These are phyloP conservation scores for Coilia nasus DNA, from an alignment of 2,797 vertebrate species.

Conservation along the genomic window DNA sequence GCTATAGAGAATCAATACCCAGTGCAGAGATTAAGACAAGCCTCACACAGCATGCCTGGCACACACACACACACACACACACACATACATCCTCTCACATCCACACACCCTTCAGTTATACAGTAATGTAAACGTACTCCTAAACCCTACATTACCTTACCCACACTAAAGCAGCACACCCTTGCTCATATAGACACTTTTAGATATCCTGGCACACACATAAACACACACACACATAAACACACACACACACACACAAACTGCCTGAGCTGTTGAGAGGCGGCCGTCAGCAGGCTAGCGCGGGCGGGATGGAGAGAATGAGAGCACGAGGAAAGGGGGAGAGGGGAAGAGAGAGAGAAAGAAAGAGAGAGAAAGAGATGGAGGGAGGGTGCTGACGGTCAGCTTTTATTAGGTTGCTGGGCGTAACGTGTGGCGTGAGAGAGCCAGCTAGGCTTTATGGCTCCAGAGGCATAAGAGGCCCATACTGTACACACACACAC, in stretches of 20 bases:
- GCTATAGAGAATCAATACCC: constrained; percentile 13
- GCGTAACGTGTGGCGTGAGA: constrained; percentile 33
- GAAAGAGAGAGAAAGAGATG: background rate
- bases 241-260: constrained; percentile 19
- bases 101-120: background rate
- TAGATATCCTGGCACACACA: background rate
- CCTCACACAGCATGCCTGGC: constrained; percentile 14
- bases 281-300: constrained; percentile 22
- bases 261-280: constrained; percentile 15
- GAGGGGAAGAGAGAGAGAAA: constrained; percentile 13
- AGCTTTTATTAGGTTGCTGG: constrained; percentile 50
- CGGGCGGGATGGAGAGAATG: constrained; percentile 22
- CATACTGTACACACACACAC: constrained; percentile 31
- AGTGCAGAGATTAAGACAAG: constrained; percentile 17
- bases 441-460: constrained; percentile 38
- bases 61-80: constrained; percentile 16
- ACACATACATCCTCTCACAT: background rate
- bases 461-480: constrained; percentile 38
- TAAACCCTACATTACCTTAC: constrained; percentile 17
- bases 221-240: background rate
- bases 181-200: constrained; percentile 21
- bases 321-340: background rate
- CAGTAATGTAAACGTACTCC: constrained; percentile 12
- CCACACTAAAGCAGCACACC: background rate
- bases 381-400: constrained; percentile 32